Evolutionary conservation across 92 coral and sea anemone genomes (phyloP).

Genomic region (Muricea muricata): DNA sequence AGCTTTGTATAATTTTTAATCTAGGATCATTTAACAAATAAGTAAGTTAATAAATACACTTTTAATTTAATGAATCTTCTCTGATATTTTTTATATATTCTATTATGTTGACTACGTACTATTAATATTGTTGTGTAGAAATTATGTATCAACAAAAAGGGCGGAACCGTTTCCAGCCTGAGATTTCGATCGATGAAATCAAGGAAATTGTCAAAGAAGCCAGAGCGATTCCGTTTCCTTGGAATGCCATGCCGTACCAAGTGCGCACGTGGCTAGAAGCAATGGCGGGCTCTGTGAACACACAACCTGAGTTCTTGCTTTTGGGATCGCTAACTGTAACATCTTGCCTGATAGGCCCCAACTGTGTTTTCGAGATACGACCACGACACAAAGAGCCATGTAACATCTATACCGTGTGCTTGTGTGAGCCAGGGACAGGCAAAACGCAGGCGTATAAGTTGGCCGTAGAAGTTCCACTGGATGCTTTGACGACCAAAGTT

Average conservation of each 20-base stretch:
- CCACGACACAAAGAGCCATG: background rate
- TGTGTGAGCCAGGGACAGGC: slow-evolving; percentile 28
- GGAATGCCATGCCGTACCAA: slow-evolving; percentile 39
- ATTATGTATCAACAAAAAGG: slow-evolving; percentile 6
- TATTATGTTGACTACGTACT: too few relatives aligned
- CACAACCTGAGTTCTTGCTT: background rate
- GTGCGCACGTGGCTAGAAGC: slow-evolving; percentile 40
- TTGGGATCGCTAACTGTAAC: background rate
- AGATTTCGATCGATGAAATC: background rate
- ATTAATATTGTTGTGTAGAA: too few relatives aligned
- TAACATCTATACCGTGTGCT: background rate
- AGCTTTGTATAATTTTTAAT: too few relatives aligned
- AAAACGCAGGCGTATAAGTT: slow-evolving; percentile 6
- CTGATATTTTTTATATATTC: too few relatives aligned
- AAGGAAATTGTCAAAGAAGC: slow-evolving; percentile 21
- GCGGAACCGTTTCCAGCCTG: background rate
- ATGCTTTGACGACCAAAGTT: too few relatives aligned
- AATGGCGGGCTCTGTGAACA: slow-evolving; percentile 10
- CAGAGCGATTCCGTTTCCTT: background rate
- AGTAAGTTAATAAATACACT: too few relatives aligned
- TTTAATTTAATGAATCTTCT: too few relatives aligned
- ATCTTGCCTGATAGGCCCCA: slow-evolving; percentile 11
- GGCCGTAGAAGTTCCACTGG: background rate
- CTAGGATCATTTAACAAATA: too few relatives aligned
- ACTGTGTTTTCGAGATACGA: background rate